Evolutionary conservation across 2,113 vertebrate species (phyloP).

Genomic region (Bolborhynchus lineola): DNA sequence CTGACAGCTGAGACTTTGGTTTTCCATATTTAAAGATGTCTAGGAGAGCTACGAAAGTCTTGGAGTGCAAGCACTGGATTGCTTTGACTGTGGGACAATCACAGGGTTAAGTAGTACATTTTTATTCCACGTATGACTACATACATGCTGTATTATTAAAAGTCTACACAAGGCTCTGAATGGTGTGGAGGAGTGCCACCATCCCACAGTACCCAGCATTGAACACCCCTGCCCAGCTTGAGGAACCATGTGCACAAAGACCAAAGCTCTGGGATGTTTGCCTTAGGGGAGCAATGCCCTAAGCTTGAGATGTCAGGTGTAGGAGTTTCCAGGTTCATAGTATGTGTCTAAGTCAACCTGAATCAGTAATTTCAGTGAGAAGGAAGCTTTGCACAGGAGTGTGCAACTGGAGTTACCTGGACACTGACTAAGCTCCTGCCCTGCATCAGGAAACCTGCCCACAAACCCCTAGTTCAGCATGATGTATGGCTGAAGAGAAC

Average conservation of each 20-base stretch:
- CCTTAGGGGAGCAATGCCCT: background rate
- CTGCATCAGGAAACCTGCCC: background rate
- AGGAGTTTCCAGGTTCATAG: background rate
- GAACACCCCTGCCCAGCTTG: background rate
- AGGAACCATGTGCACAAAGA: background rate
- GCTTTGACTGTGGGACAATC: background rate
- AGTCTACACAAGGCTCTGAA: background rate
- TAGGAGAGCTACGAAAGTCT: background rate
- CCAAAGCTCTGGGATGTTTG: background rate
- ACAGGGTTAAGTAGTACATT: background rate
- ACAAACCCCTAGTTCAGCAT: background rate
- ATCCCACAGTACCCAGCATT: background rate
- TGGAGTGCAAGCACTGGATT: background rate
- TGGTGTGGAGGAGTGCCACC: background rate
- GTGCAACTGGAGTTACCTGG: background rate
- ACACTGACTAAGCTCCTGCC: background rate
- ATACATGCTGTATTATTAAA: background rate
- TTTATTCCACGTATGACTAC: background rate
- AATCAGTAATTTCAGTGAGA: background rate
- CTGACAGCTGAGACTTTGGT: background rate
- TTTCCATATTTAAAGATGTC: background rate
- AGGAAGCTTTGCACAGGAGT: background rate
- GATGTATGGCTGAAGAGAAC: background rate
- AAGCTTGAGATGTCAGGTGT: fast-evolving
- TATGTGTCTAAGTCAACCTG: background rate